These are phyloP conservation scores for Zaprionus ornatus DNA, from an alignment of 1,140 invertebrate species.

Conservation along the genomic window DNA sequence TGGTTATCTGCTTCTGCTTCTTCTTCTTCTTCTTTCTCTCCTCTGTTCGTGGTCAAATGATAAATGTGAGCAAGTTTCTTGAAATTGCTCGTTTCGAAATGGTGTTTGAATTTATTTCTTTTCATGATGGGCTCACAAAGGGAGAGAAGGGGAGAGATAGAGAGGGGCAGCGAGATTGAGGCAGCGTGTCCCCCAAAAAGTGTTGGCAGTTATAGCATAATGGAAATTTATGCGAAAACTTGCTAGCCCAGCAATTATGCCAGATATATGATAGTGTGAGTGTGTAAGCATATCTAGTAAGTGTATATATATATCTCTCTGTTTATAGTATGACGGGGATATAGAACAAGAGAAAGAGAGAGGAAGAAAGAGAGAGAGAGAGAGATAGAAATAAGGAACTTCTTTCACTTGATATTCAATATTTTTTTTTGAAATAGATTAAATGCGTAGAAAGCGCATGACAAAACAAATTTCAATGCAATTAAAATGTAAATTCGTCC, in stretches of 20 bases:
- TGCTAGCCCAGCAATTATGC: constrained; percentile 65
- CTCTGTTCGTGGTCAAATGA: constrained; percentile 40
- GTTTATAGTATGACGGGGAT: background rate
- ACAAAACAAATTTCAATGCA: constrained; percentile 75
- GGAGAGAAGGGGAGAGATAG: background rate
- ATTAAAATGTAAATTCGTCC: constrained; percentile 76
- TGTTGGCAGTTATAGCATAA: constrained; percentile 60
- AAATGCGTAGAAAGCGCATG: constrained; percentile 50
- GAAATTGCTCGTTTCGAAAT: constrained; percentile 66
- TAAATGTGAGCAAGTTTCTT: constrained; percentile 76
- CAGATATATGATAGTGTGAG: constrained; percentile 51
- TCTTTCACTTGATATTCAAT: constrained; percentile 72
- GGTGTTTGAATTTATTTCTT: constrained; percentile 77
- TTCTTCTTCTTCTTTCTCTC: background rate
- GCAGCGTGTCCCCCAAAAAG: constrained; percentile 25
- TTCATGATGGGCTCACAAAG: constrained; percentile 17
- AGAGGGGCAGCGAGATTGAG: background rate
- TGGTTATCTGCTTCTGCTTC: background rate
- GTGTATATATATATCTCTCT: background rate
- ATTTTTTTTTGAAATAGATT: constrained; percentile 73
- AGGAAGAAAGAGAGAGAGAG: background rate
- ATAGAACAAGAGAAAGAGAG: background rate
- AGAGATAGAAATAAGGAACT: background rate
- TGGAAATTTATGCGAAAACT: constrained; percentile 76
- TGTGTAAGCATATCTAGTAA: background rate